Evolutionary conservation across 2,888 invertebrate species (phyloP), one percentile per base, ranked within the genome.

Genomic region (Drosophila atripex): DNA sequence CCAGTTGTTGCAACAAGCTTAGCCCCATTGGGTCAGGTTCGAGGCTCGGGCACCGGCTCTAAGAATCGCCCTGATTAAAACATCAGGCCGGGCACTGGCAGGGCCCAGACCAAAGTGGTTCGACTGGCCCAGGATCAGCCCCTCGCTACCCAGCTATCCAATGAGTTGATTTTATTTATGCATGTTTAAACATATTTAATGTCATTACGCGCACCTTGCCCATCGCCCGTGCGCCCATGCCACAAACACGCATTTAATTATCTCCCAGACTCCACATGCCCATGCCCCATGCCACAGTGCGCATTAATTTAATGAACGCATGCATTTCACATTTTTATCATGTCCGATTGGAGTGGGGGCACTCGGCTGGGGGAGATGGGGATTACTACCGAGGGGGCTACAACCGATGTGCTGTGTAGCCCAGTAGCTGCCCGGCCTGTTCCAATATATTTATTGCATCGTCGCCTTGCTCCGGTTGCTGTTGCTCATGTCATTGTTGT

Each of bases 181-280:
- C 85, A 84, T 86, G 85, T 78, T 85, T 85, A 86, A 86, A 85
- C 82, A 85, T 85, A 86, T 85, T 85, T 85, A 85, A 85, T 86
- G 85, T 85, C 85, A 86, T 85, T 86, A 78, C 75, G 78, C 75
- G 84, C 84, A 80, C 71, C 71, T 61, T 57, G 73, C 66, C 68
- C 64, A 64, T 38, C 46, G 60, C 65, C 61, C 79, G 70, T 65
- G 61, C 66, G 60, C 65, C 61, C 79, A 71, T 65, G 61, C 66
- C 73, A 55, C 73, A 73, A 71, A 84, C 83, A 84, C 77, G 86
- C 86, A 86, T 84, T 85, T 85, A 85, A 85, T 85, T 85, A 85
- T 85, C 70, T 60, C 49, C 35, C 45, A 9, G 32, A 8, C 63
- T 41, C 53, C 64, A 60, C 64, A 16, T 49, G n/a, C 32, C 32